Conservation (phyloP, 1,140 invertebrate genomes). For the Drosophila lacteicornis region DNA sequence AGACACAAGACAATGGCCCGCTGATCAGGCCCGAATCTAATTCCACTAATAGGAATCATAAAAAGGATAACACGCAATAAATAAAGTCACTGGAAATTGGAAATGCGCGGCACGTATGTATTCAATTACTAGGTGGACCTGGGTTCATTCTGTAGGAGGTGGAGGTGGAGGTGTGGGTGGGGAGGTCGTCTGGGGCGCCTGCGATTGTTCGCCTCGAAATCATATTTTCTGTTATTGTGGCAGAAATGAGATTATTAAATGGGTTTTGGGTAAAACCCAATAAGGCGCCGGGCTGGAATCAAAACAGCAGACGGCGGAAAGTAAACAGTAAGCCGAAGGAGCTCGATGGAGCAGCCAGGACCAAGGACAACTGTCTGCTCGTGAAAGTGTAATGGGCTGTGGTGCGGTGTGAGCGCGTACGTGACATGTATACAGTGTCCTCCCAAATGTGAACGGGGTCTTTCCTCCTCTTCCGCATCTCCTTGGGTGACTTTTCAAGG, state of each 20-base stretch:
- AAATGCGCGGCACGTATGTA: conserved; percentile 74
- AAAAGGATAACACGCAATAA: conserved; percentile 81
- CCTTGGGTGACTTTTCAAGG: conserved; percentile 75
- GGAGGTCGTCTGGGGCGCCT: conserved; percentile 3
- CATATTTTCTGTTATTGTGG: conserved; percentile 84
- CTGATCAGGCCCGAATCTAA: conserved; percentile 64
- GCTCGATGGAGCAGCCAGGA: conserved; percentile 2
- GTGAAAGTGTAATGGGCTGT: conserved; percentile 65
- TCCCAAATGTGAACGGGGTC: conserved; percentile 12
- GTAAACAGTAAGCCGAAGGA: conserved; percentile 53
- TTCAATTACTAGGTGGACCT: conserved; percentile 83
- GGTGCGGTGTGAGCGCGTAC: conserved; percentile 57
- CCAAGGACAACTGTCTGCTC: conserved; percentile 64
- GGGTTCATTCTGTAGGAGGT: conserved; percentile 4
- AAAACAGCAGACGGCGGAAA: conserved; percentile 65
- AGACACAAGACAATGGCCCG: conserved; percentile 16
- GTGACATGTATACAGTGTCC: conserved; percentile 75
- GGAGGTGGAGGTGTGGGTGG: too few species aligned
- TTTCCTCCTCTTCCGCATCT: neutral
- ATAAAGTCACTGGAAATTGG: conserved; percentile 72
- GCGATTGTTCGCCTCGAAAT: conserved; percentile 69
- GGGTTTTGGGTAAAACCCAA: conserved; percentile 80
- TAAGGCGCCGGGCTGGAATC: conserved; percentile 56
- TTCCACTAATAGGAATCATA: conserved; percentile 83
- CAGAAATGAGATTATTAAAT: conserved; percentile 84